phyloP scores from a whole-genome alignment of 2,113 vertebrate genomes.

The Ploceus nigricollis region DNA sequence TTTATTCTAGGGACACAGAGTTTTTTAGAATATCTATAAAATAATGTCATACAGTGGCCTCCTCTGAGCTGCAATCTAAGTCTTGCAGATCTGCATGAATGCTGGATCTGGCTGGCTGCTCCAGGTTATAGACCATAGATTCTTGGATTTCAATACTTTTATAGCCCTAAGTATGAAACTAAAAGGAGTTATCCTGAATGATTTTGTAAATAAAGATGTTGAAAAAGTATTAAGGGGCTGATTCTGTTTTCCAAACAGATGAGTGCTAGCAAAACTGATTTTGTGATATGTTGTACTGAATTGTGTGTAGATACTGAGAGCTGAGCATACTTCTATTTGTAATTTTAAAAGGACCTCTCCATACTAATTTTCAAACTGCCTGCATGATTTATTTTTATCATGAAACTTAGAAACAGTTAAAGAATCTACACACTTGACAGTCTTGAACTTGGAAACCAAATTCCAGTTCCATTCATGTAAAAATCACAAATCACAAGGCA shows the following conservation, averaged over 20 bases:
- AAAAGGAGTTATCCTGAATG: background rate
- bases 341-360: background rate
- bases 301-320: background rate
- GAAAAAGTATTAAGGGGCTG: background rate
- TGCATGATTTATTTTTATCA: background rate
- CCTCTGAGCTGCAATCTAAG: background rate
- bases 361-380: background rate
- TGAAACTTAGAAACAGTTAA: background rate
- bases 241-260: background rate
- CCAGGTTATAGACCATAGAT: background rate
- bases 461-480: background rate
- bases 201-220: background rate
- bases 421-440: rapidly evolving
- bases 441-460: background rate
- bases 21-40: background rate
- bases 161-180: background rate
- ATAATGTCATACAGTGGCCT: background rate
- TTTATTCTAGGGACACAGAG: background rate
- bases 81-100: background rate
- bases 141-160: background rate
- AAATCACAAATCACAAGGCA: background rate
- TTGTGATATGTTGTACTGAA: background rate
- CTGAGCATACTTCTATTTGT: background rate
- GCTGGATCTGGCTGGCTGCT: background rate
- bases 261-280: background rate